phyloP scores from a whole-genome alignment of 2,888 invertebrate genomes.

The Netelia inedita region DNA sequence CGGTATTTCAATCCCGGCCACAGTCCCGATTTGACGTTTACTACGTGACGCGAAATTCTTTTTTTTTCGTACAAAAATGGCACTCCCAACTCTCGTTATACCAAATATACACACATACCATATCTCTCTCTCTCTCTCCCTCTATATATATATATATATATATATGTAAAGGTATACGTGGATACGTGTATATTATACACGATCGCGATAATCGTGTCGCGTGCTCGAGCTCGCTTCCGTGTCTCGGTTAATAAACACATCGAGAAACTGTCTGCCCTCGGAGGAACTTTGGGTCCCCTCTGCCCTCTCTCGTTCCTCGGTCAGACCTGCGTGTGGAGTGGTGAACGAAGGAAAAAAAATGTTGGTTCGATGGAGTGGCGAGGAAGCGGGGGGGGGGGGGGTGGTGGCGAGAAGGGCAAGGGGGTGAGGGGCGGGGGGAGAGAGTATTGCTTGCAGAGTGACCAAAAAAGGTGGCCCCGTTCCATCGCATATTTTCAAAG shows the following conservation, averaged over 20 bases:
- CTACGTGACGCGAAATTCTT: slow-evolving; percentile 52
- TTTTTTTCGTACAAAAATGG: slow-evolving; percentile 63
- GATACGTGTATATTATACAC: slow-evolving; percentile 62
- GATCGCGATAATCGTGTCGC: slow-evolving; percentile 71
- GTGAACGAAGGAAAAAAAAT: not conserved
- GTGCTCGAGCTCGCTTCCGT: slow-evolving; percentile 69
- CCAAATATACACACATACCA: slow-evolving; percentile 23
- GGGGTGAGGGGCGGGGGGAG: slow-evolving; percentile 10
- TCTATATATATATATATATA: slow-evolving; percentile 10
- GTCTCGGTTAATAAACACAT: slow-evolving; percentile 71
- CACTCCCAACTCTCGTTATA: slow-evolving; percentile 23
- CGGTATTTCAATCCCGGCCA: slow-evolving; percentile 45
- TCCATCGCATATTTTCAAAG: slow-evolving; percentile 34
- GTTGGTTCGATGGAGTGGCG: not conserved
- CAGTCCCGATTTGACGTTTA: slow-evolving; percentile 34
- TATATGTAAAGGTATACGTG: not conserved
- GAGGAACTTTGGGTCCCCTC: slow-evolving; percentile 21
- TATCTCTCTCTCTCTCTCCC: not conserved
- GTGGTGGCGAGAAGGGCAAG: slow-evolving; percentile 2
- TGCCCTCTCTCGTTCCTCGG: not conserved
- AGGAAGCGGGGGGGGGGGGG: slow-evolving; percentile 17
- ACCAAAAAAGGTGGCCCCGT: slow-evolving; percentile 66
- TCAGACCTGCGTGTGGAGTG: not conserved
- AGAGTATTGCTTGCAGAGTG: not conserved
- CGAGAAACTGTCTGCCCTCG: slow-evolving; percentile 63